Conservation (phyloP, 1,140 invertebrate genomes). For the Cryptotermes secundus region DNA sequence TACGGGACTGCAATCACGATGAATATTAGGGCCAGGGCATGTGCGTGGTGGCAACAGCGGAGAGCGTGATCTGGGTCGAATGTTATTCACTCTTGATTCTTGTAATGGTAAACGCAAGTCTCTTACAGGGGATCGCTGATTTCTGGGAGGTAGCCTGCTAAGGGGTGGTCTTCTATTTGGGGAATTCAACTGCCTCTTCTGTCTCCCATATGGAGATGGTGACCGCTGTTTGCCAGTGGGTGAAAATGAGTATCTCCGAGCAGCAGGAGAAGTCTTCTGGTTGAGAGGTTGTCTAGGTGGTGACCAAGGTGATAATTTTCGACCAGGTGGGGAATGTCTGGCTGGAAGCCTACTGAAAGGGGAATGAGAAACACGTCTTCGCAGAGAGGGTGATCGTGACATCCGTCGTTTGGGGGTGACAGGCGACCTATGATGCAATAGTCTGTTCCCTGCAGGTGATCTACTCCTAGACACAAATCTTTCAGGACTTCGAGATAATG, state of each 20-base stretch:
- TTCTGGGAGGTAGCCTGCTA: conserved; percentile 29
- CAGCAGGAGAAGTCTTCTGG: conserved; percentile 37
- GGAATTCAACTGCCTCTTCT: conserved; percentile 39
- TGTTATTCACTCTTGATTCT: conserved; percentile 15
- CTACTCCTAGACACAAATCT: not conserved
- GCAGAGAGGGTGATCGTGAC: conserved; percentile 4
- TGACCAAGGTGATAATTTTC: conserved; percentile 45
- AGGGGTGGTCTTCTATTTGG: not conserved
- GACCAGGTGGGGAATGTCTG: not conserved
- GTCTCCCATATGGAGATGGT: conserved; percentile 37
- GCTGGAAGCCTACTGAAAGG: not conserved
- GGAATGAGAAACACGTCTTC: not conserved
- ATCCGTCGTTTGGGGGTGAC: not conserved
- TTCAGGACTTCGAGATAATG: not conserved
- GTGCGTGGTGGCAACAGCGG: not conserved
- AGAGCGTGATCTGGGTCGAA: not conserved
- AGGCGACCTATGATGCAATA: not conserved
- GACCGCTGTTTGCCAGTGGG: not conserved
- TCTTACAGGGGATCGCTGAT: conserved; percentile 8
- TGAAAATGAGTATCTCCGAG: not conserved
- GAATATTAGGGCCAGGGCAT: not conserved
- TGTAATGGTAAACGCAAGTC: not conserved
- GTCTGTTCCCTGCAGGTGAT: not conserved
- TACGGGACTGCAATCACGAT: not conserved
- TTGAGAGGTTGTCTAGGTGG: conserved; percentile 43